Evolutionary conservation across 2,113 vertebrate species (phyloP), one percentile per base, ranked within the genome.

Genomic region (Anarhynchus alexandrinus): DNA sequence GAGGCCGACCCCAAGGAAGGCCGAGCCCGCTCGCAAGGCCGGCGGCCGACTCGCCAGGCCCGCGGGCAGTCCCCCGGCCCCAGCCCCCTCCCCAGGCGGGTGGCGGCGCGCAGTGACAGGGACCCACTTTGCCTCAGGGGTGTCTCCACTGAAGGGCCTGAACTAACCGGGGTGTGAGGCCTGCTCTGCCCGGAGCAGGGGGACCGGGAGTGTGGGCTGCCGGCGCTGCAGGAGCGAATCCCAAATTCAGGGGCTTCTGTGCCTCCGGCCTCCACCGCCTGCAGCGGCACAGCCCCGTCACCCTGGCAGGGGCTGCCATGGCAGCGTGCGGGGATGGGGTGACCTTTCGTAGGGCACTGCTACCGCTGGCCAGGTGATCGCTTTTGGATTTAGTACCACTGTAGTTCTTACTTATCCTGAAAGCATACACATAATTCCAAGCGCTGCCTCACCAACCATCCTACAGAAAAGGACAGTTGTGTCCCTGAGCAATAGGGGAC

Each of bases 321-420:
- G 43, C 78, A 10, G 36, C 2, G 7, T 5, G 2, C 8, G 16
- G 30, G 49, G 64, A 25, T 11, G 3, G 45, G 49, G 40, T 10
- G 17, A 10, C 34, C 27, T 17, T 12, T 4, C 2, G 25, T 2
- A 15, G 38, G 0, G 82, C 34, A 3, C 42, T 25, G 27, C 9
- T 51, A 11, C 32, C 34, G 1, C 9, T 2, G n/a, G 12, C 45
- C n/a, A 5, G 30, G 42, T 2, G 5, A 10, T 10, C 9, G 8
- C 21, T 18, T 21, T 1, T 6, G 74, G 17, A 1, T 8, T 21
- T 5, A 21, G 27, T 16, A 4, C 5, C 1, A 0, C 6, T 2
- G 7, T 2, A 2, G 13, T 12, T 7, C 30, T 12, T 11, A 6
- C 14, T 57, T 9, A 3, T 27, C 38, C 58, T 15, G 5, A 4